Evolutionary conservation across 2,113 vertebrate genomes (phyloP), one percentile per base, ranked within the genome.

Genomic region (Pipa parva): DNA sequence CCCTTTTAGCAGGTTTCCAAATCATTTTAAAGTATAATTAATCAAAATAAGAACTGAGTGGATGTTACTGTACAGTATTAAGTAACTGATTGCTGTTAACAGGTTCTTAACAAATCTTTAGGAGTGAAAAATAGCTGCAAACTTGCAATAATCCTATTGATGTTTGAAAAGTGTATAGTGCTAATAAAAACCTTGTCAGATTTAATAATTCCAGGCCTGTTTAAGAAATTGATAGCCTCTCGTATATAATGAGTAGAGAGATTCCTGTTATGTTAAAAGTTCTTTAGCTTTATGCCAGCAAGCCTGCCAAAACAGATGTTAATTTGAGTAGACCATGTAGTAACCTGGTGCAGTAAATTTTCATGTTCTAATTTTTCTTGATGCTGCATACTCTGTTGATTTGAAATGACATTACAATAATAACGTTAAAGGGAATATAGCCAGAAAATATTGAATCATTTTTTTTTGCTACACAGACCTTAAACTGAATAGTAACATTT

Each of bases 111-210:
- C 50, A 26, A 17, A 52, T 52, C 24, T 58, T 66, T 66, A 49
- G n/a, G 42, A 42, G 39, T 18, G 42, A 17, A n/a, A 59, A 59
- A 50, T 37, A 25, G 26, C 37, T 59, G 59, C 42, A 50, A 10
- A 26, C 45, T 51, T 28, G 46, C 55, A 18, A n/a, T 36, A 21
- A 28, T 13, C 54, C 55, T 31, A 20, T 25, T 28, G 26, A 25
- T 51, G 64, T 59, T 68, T 9, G 7, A 59, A 36, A 31, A 59
- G 46, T 48, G 12, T 50, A 22, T 37, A 68, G 56, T 59, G 51
- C 48, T 51, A 59, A 68, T 59, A 68, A 59, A 63, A 59, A 51
- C 55, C 56, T 59, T 68, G 64, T 58, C 64, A 68, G 45, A 26
- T 68, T 56, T 59, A 68, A 59, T 68, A 59, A 37, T 51, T 68